Conservation (phyloP, 2,888 invertebrate genomes). For the Halocaridina rubra region DNA sequence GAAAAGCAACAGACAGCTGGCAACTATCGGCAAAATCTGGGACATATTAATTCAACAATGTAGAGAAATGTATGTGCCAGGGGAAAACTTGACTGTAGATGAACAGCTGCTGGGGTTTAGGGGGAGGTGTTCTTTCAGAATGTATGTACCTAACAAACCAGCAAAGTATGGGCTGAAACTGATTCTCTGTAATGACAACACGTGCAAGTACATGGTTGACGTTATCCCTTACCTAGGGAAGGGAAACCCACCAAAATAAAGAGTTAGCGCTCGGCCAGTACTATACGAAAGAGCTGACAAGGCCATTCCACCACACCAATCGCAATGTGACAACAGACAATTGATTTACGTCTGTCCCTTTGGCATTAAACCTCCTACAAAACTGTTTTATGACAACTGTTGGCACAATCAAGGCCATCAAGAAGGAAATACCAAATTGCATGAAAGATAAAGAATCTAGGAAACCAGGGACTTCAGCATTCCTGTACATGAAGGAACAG, state of each 20-base stretch:
- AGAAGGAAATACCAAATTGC: neutral
- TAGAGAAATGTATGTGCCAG: conserved; percentile 61
- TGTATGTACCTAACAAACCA: conserved; percentile 66
- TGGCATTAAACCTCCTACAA: neutral
- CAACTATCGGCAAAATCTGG: conserved; percentile 19
- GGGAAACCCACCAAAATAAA: neutral
- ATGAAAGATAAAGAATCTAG: neutral
- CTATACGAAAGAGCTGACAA: conserved; percentile 12
- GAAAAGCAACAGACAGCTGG: conserved; percentile 13
- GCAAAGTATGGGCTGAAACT: conserved; percentile 68
- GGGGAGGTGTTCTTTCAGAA: conserved; percentile 64
- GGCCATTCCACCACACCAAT: conserved; percentile 6
- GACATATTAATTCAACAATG: conserved; percentile 64
- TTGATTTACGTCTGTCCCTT: conserved; percentile 16
- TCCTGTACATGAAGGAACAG: neutral
- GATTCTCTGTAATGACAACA: conserved; percentile 66
- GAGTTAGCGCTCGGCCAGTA: neutral
- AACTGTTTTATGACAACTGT: conserved; percentile 14
- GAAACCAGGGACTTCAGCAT: neutral
- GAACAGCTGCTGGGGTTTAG: conserved; percentile 65
- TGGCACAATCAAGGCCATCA: neutral
- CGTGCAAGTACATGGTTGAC: conserved; percentile 66
- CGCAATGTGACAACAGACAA: conserved; percentile 17
- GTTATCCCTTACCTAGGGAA: conserved; percentile 67
- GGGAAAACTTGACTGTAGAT: conserved; percentile 65